Percentiles rank a stretch among this genome's conserved stretches.
Evolutionary conservation across 2,888 invertebrate genomes (phyloP).

Genomic region (Cartodere bifasciata): DNA sequence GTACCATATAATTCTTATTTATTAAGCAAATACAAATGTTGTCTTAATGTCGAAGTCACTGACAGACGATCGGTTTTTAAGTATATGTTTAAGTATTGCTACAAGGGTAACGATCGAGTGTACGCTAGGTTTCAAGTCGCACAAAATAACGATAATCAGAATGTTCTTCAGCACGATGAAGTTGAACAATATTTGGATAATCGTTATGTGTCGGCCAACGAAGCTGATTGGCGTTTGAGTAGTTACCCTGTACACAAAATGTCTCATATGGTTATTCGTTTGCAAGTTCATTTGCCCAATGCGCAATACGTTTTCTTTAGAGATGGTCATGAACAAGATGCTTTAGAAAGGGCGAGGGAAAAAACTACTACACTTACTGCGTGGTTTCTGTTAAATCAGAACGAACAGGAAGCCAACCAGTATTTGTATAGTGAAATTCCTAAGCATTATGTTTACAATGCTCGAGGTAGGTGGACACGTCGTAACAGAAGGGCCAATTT

Average conservation of each 20-base stretch:
- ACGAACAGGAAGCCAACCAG: background rate
- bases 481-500: constrained; percentile 1
- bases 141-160: background rate
- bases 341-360: background rate
- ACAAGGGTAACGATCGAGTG: constrained; percentile 5
- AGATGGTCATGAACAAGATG: background rate
- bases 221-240: background rate
- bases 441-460: background rate
- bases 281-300: background rate
- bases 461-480: background rate
- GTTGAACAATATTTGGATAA: no score
- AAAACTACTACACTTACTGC: background rate
- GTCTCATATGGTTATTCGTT: constrained; percentile 1
- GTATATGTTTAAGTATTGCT: constrained; percentile 21
- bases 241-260: background rate
- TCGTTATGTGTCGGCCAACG: background rate
- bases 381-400: background rate
- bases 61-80: constrained; percentile 17
- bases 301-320: background rate
- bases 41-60: constrained; percentile 23
- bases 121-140: background rate
- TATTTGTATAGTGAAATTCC: background rate
- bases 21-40: constrained; percentile 18
- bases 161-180: background rate
- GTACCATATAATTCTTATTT: constrained; percentile 22